A percentile compares a stretch with the other conserved stretches of the same genome.
phyloP scores from a whole-genome alignment of 2,888 invertebrate species.

The Drosophila siamana region DNA sequence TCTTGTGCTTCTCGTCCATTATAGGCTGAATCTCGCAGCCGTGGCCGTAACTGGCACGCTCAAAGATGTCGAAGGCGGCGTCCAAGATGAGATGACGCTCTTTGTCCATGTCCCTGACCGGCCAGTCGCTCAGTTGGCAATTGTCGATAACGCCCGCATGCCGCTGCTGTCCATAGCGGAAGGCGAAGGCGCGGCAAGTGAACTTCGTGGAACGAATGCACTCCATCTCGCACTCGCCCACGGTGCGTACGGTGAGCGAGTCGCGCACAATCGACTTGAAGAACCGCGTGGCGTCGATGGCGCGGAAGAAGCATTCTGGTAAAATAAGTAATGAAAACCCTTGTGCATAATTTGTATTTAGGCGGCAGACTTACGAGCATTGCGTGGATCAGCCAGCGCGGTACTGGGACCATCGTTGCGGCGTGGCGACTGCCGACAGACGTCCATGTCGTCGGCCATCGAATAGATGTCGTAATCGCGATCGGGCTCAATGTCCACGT shows the following conservation, averaged over 20 bases:
- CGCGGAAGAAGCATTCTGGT: slow-evolving; percentile 93
- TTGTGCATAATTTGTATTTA: too few species aligned
- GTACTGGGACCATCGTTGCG: slow-evolving; percentile 76
- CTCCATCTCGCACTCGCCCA: slow-evolving; percentile 93
- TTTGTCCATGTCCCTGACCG: slow-evolving; percentile 88
- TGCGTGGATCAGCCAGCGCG: slow-evolving; percentile 85
- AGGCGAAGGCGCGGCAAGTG: slow-evolving; percentile 93
- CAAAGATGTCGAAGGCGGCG: slow-evolving; percentile 90
- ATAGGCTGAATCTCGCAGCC: slow-evolving; percentile 91
- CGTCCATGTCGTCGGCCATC: slow-evolving; percentile 88
- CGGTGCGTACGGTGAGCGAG: slow-evolving; percentile 88
- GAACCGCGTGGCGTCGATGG: slow-evolving; percentile 90
- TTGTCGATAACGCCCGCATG: slow-evolving; percentile 90
- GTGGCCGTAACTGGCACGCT: slow-evolving; percentile 92
- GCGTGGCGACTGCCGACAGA: slow-evolving; percentile 84
- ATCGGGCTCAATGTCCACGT: slow-evolving; percentile 90
- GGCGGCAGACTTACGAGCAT: slow-evolving; percentile 82
- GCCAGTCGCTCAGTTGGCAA: slow-evolving; percentile 92
- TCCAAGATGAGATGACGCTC: slow-evolving; percentile 87
- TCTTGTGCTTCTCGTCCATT: slow-evolving; percentile 85
- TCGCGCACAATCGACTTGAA: slow-evolving; percentile 88
- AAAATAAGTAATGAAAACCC: not conserved
- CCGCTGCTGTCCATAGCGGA: slow-evolving; percentile 89
- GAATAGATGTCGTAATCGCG: slow-evolving; percentile 93
- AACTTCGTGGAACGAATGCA: slow-evolving; percentile 91